Percentiles rank a stretch among this genome's conserved stretches.
Conservation (phyloP, 2,113 vertebrate genomes). For the Dromiciops gliroides region DNA sequence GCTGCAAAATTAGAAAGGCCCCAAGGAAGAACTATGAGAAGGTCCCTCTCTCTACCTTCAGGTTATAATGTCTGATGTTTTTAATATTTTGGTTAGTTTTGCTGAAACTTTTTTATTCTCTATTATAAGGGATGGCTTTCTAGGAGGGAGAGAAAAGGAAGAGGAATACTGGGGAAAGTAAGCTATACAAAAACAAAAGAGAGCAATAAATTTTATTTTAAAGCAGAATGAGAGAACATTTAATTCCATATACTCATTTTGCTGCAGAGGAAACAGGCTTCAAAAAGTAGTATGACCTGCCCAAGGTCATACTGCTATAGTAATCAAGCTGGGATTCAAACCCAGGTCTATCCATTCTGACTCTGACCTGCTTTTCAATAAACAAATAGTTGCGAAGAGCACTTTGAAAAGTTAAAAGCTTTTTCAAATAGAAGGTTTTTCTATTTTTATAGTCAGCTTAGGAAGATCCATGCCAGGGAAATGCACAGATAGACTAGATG, state of each 20-base stretch:
- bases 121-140: background rate
- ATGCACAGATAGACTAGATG: background rate
- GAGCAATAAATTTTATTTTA: background rate
- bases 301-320: background rate
- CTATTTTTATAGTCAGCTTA: background rate
- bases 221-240: background rate
- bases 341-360: background rate
- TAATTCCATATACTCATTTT: background rate
- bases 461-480: background rate
- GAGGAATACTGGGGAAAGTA: background rate
- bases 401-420: background rate
- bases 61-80: background rate
- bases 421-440: background rate
- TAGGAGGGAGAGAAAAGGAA: background rate
- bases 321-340: background rate
- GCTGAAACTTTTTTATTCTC: background rate
- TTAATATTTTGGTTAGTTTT: background rate
- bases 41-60: background rate
- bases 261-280: background rate
- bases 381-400: background rate
- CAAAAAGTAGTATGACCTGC: background rate
- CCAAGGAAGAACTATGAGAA: background rate
- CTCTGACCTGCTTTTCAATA: background rate
- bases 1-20: background rate
- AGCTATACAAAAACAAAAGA: background rate